Conservation (phyloP, 2,888 invertebrate species). For the Dicyrtoma fusca region DNA sequence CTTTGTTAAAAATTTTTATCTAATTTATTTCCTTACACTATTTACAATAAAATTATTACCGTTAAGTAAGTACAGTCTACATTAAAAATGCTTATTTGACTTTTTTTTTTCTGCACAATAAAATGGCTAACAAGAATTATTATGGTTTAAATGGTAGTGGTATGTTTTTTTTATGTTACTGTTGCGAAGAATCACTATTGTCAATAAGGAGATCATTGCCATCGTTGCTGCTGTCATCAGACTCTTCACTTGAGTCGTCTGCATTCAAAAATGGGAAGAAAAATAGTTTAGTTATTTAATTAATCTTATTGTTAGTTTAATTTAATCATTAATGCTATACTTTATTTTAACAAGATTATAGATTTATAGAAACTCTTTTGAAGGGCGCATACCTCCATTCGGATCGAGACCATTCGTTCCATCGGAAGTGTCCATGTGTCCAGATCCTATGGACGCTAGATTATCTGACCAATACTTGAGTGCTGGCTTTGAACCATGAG, state of each 20-base stretch:
- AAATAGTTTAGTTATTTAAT: conserved; percentile 10
- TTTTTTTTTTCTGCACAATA: neutral
- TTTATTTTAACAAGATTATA: no score
- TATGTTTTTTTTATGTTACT: conserved; percentile 35
- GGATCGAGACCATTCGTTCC: conserved; percentile 39
- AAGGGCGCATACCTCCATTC: conserved; percentile 41
- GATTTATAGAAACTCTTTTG: no score
- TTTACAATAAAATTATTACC: no score
- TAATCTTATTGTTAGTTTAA: no score
- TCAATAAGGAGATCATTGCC: conserved; percentile 56
- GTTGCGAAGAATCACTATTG: conserved; percentile 57
- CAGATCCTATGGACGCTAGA: conserved; percentile 61
- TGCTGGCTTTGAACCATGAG: conserved; percentile 64
- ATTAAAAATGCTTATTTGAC: neutral
- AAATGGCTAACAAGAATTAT: no score
- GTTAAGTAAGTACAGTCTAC: no score
- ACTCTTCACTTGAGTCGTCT: conserved; percentile 56
- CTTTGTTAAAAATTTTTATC: no score
- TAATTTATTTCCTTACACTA: neutral
- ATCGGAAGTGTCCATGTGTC: conserved; percentile 35
- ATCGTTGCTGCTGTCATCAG: conserved; percentile 56
- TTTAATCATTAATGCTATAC: no score
- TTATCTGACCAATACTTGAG: conserved; percentile 77
- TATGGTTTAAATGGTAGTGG: no score
- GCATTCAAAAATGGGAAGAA: conserved; percentile 23